These are phyloP conservation scores for Chromoteleia sp. DNA, from an alignment of 2,888 invertebrate genomes.

Conservation along the genomic window DNA sequence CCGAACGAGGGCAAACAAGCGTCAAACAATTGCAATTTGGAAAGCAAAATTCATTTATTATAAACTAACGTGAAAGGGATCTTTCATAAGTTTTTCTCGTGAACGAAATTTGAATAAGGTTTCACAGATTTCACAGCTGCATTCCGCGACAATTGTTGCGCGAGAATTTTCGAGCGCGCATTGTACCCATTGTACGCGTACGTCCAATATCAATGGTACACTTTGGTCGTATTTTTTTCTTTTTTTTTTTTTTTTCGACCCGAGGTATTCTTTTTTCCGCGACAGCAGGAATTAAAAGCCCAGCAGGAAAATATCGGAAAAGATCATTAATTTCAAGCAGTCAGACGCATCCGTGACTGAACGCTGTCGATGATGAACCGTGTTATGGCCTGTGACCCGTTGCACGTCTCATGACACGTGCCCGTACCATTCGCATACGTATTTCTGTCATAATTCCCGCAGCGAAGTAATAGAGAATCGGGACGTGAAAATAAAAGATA, in stretches of 20 bases:
- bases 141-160: constrained; percentile 35
- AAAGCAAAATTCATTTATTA: constrained; percentile 5
- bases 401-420: constrained; percentile 72
- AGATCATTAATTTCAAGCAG: constrained; percentile 75
- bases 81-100: neutral
- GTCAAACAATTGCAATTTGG: neutral
- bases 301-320: constrained; percentile 71
- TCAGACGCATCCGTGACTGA: constrained; percentile 73
- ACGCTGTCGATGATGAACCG: constrained; percentile 76
- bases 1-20: no score
- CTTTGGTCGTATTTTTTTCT: constrained; percentile 17
- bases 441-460: constrained; percentile 71
- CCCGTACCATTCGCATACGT: constrained; percentile 70
- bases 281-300: constrained; percentile 70
- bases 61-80: neutral
- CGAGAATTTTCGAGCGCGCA: constrained; percentile 34
- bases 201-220: constrained; percentile 46
- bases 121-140: constrained; percentile 35
- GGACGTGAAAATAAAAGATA: constrained; percentile 70
- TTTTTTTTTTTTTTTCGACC: constrained; percentile 32
- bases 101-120: constrained; percentile 17
- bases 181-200: constrained; percentile 41
- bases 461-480: constrained; percentile 70
- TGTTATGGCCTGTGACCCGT: constrained; percentile 76
- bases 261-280: constrained; percentile 64